phyloP scores from a whole-genome alignment of 2,888 invertebrate genomes.

The Zele albiditarsus region DNA sequence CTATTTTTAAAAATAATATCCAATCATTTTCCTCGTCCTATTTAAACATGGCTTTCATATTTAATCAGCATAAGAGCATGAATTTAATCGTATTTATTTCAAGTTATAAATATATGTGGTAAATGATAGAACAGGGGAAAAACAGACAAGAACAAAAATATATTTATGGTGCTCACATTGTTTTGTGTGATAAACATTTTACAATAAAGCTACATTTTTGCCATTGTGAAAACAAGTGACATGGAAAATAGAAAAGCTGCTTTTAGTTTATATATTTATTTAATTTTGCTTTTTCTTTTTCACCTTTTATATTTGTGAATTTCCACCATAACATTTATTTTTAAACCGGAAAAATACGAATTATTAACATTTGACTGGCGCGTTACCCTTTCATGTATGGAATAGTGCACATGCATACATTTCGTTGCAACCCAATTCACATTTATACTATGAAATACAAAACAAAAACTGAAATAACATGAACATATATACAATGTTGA shows the following conservation, averaged over 20 bases:
- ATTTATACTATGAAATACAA: not conserved
- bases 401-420: not conserved
- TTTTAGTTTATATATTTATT: not conserved
- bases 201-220: not conserved
- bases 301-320: not conserved
- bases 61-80: not conserved
- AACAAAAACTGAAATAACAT: not conserved
- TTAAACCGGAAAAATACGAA: conserved; percentile 5
- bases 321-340: not conserved
- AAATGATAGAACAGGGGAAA: not conserved
- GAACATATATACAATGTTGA: not conserved
- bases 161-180: not conserved
- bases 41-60: not conserved
- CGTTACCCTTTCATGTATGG: not conserved
- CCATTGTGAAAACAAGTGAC: not conserved
- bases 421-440: conserved; percentile 5
- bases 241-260: not conserved
- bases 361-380: conserved; percentile 6
- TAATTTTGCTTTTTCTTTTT: not conserved
- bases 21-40: too few species aligned
- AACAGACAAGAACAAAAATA: not conserved
- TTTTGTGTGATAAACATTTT: not conserved
- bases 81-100: not conserved
- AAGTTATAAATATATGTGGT: not conserved
- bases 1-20: too few species aligned